Percentiles rank a stretch among this genome's conserved stretches.
Evolutionary conservation across 1,140 invertebrate genomes (phyloP).

Genomic region (Olivierus martensii): DNA sequence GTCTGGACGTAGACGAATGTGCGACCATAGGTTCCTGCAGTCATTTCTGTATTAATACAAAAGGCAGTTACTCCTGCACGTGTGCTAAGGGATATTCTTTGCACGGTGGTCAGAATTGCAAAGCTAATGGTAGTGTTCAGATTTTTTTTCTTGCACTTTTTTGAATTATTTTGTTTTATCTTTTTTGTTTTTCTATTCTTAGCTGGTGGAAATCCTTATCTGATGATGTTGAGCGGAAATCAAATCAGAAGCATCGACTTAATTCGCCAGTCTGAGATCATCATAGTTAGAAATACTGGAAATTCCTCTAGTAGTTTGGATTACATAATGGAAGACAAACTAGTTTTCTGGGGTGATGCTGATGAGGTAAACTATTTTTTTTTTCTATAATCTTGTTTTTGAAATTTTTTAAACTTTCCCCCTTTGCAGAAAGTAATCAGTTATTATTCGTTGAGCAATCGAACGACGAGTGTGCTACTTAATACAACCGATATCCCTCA

Average conservation of each 20-base stretch:
- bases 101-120: constrained; percentile 59
- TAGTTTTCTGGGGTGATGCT: constrained; percentile 11
- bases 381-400: not conserved
- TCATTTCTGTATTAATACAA: constrained; percentile 78
- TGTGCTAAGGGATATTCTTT: constrained; percentile 72
- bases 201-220: not conserved
- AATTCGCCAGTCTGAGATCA: not conserved
- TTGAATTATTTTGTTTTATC: not conserved
- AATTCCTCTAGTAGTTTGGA: constrained; percentile 16
- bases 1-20: constrained; percentile 87
- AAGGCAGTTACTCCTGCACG: constrained; percentile 81
- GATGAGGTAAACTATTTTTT: constrained; percentile 1
- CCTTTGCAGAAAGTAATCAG: not conserved
- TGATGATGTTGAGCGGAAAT: constrained; percentile 14
- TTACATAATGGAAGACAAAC: constrained; percentile 5
- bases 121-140: constrained; percentile 48
- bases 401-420: not conserved
- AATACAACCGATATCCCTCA: not conserved
- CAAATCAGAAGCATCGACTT: constrained; percentile 13
- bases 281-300: not conserved
- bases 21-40: constrained; percentile 69
- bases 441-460: not conserved
- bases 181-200: not conserved
- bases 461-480: not conserved
- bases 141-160: constrained; percentile 7